These are phyloP conservation scores for Lasioglossum zephyrum DNA, from an alignment of 2,888 invertebrate genomes.

Conservation along the genomic window DNA sequence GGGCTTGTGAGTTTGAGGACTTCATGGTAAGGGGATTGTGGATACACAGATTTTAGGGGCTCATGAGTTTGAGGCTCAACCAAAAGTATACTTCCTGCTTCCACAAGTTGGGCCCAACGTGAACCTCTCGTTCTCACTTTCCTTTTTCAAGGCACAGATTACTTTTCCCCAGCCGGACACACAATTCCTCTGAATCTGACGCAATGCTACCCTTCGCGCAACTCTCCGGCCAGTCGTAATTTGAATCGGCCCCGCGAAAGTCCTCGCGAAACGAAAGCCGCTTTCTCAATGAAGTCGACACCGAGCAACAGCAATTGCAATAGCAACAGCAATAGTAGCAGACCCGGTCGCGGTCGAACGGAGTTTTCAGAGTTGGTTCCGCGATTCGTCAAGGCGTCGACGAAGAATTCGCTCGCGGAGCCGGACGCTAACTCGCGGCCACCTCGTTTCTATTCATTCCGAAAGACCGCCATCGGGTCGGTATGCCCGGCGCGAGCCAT, in stretches of 20 bases:
- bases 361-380: conserved; percentile 3
- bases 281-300: conserved; percentile 20
- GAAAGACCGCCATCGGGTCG: conserved; percentile 23
- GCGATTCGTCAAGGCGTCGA: conserved; percentile 17
- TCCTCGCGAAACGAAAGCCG: conserved; percentile 15
- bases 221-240: neutral
- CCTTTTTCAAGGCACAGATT: neutral
- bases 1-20: too few relatives aligned
- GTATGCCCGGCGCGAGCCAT: conserved; percentile 27
- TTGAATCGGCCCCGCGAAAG: neutral
- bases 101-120: too few relatives aligned
- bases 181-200: neutral
- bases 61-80: too few relatives aligned
- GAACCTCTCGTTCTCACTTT: too few relatives aligned
- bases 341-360: conserved; percentile 2
- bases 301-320: neutral
- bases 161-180: neutral
- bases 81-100: too few relatives aligned
- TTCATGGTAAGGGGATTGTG: too few relatives aligned
- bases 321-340: neutral
- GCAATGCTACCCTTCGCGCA: neutral
- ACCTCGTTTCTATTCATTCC: conserved; percentile 23
- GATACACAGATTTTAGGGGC: too few relatives aligned
- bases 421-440: neutral
- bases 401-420: conserved; percentile 21